Evolutionary conservation across 2,888 invertebrate genomes (phyloP).

Genomic region (Philopedon plagiatum): DNA sequence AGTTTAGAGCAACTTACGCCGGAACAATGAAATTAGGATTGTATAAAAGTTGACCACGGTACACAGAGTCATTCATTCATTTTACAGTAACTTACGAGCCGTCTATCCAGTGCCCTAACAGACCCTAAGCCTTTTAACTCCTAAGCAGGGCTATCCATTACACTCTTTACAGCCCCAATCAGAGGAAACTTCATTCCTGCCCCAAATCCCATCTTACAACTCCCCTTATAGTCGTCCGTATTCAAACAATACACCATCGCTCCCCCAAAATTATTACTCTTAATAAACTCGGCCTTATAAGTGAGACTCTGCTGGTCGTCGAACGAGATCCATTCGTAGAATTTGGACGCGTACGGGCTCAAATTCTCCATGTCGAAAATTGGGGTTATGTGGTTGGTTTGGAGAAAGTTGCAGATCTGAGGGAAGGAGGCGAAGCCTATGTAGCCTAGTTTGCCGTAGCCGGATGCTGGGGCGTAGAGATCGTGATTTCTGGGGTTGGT

Average conservation of each 20-base stretch:
- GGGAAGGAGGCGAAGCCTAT: slow-evolving; percentile 81
- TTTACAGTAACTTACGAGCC: too few relatives aligned
- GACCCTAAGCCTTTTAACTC: not conserved
- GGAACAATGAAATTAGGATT: too few relatives aligned
- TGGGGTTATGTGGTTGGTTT: slow-evolving; percentile 70
- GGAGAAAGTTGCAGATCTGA: slow-evolving; percentile 78
- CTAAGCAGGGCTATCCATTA: slow-evolving; percentile 37
- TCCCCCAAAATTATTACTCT: slow-evolving; percentile 77
- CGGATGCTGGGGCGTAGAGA: slow-evolving; percentile 80
- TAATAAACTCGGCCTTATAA: slow-evolving; percentile 73
- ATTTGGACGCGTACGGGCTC: slow-evolving; percentile 83
- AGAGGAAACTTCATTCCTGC: slow-evolving; percentile 53
- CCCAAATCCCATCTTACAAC: slow-evolving; percentile 68
- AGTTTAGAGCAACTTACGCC: too few relatives aligned
- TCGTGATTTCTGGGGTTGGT: slow-evolving; percentile 78
- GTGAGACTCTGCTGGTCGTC: slow-evolving; percentile 81
- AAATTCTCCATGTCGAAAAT: slow-evolving; percentile 78
- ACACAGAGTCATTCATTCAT: too few relatives aligned
- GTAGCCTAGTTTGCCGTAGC: slow-evolving; percentile 77
- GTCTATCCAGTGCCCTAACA: too few relatives aligned
- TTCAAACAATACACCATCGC: slow-evolving; percentile 90
- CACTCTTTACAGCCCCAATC: slow-evolving; percentile 51
- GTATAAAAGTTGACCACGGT: too few relatives aligned
- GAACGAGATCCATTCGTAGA: slow-evolving; percentile 86
- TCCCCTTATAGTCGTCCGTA: slow-evolving; percentile 80